Evolutionary conservation across 2,888 invertebrate genomes (phyloP).

Genomic region (Philereme transversata): DNA sequence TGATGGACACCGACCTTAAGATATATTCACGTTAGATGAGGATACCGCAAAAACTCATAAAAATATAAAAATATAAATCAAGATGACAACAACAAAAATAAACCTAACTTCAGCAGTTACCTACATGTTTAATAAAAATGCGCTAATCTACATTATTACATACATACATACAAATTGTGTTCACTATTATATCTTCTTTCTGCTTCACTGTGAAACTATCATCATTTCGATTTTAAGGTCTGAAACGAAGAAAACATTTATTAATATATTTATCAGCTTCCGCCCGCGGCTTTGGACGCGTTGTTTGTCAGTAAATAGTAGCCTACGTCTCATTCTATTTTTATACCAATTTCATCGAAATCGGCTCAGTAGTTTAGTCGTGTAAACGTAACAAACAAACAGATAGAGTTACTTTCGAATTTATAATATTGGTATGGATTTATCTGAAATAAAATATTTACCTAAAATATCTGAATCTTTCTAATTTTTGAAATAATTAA

Average conservation of each 20-base stretch:
- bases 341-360: too few species aligned
- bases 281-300: too few species aligned
- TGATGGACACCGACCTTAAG: background rate
- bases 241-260: constrained; percentile 21
- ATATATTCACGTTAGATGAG: background rate
- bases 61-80: constrained; percentile 22
- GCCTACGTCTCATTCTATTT: too few species aligned
- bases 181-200: constrained; percentile 48
- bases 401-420: too few species aligned
- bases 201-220: constrained; percentile 57
- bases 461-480: too few species aligned
- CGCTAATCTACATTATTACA: constrained; percentile 60
- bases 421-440: too few species aligned
- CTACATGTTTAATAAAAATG: constrained; percentile 52
- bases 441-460: too few species aligned
- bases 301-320: too few species aligned
- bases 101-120: constrained; percentile 55
- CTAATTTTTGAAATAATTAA: too few species aligned
- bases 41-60: background rate
- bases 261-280: background rate
- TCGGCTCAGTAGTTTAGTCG: too few species aligned
- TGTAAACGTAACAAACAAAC: too few species aligned
- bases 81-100: constrained; percentile 15
- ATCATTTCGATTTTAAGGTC: constrained; percentile 48
- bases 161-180: constrained; percentile 62